Conservation (phyloP, 2,888 invertebrate genomes). For the Aphodius granarius region DNA sequence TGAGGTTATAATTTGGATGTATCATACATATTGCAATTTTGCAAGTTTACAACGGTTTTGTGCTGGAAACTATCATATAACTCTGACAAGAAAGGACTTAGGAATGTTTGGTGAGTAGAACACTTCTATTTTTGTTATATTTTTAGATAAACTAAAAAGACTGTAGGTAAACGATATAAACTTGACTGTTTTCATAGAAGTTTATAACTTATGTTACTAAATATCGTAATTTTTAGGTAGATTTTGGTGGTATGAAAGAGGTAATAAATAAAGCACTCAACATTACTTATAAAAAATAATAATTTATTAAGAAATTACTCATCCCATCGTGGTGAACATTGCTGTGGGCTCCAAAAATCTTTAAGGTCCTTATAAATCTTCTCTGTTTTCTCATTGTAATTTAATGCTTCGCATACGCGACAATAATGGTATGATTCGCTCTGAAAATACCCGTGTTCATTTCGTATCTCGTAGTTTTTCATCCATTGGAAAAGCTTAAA, state of each 20-base stretch:
- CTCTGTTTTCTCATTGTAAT: constrained; percentile 56
- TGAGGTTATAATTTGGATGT: too few relatives aligned
- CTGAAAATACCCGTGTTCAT: constrained; percentile 71
- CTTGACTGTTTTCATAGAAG: too few relatives aligned
- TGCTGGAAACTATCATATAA: neutral
- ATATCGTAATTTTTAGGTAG: neutral
- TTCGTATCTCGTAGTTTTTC: constrained; percentile 57
- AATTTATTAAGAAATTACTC: constrained; percentile 6
- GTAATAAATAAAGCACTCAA: neutral
- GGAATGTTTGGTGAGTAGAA: neutral
- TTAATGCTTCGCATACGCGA: constrained; percentile 68
- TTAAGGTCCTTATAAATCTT: constrained; percentile 53
- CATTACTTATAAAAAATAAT: neutral
- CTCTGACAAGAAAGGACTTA: too few relatives aligned
- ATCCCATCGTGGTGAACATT: constrained; percentile 46
- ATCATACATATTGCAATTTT: too few relatives aligned
- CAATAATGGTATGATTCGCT: constrained; percentile 64
- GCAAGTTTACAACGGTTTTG: neutral
- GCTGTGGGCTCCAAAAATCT: constrained; percentile 49
- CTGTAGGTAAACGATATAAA: too few relatives aligned
- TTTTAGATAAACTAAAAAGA: too few relatives aligned
- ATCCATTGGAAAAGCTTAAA: constrained; percentile 64
- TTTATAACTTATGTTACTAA: too few relatives aligned
- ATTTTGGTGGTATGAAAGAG: neutral
- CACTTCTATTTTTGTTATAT: neutral